phyloP scores from a whole-genome alignment of 2,888 invertebrate genomes.

The Lordiphosa fenestrarum region DNA sequence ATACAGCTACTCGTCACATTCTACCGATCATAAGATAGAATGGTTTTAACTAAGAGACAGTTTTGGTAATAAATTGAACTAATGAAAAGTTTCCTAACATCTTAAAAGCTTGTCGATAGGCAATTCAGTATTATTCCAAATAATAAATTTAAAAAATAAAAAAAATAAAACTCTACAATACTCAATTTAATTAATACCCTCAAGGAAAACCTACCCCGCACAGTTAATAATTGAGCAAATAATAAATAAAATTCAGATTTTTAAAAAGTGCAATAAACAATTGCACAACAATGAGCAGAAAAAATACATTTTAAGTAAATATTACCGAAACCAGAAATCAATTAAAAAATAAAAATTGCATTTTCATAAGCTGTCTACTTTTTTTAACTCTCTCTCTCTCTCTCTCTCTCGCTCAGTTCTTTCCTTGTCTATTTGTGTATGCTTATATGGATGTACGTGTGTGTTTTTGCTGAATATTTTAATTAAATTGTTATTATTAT shows the following conservation, averaged over 20 bases:
- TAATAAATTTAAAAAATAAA: too few species aligned
- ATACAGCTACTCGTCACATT: too few species aligned
- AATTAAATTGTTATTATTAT: conserved; percentile 71
- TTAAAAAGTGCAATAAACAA: conserved; percentile 34
- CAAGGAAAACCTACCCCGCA: conserved; percentile 3
- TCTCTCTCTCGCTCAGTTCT: neutral
- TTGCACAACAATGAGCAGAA: conserved; percentile 2
- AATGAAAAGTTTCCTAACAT: too few species aligned
- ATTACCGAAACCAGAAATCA: conserved; percentile 66
- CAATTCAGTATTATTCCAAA: too few species aligned
- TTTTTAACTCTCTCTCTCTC: conserved; percentile 3
- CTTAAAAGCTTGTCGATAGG: too few species aligned
- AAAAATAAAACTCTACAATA: too few species aligned
- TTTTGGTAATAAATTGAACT: too few species aligned
- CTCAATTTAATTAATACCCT: too few species aligned
- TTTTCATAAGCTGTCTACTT: conserved; percentile 66
- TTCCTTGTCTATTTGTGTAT: conserved; percentile 23
- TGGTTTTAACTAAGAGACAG: too few species aligned
- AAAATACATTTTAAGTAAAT: conserved; percentile 48
- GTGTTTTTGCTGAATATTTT: conserved; percentile 67
- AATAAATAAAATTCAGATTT: conserved; percentile 44
- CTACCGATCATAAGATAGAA: too few species aligned
- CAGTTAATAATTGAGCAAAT: conserved; percentile 52
- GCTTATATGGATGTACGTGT: conserved; percentile 31
- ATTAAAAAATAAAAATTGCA: conserved; percentile 67